Base-by-base conservation (phyloP, 2,888 invertebrate species). In the Corbicula japonica region DNA sequence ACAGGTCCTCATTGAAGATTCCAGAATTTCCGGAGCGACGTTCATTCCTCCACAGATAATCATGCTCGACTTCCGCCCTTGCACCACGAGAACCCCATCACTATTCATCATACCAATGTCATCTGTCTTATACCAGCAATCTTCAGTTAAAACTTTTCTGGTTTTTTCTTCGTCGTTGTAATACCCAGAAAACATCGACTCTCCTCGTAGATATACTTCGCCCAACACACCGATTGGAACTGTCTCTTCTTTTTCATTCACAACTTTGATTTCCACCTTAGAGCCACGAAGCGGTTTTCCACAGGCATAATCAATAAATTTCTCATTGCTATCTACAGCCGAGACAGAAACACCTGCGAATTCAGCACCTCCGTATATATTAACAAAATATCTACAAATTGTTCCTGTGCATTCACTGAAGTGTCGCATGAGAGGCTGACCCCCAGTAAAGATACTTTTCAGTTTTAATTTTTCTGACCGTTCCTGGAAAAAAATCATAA, bases 121-220 rank as follows among this genome's bases (percentile, higher is more conserved):
- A 41, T 73, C 80, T 5, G 80, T 60, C 56, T 48, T 63, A 38
- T 41, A 80, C 80, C 80, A 80, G 6, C 73, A 69, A 28, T 69
- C 73, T 0, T 15, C 34, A n/a, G 68, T 58, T 1, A 62, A 54
- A 8, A 32, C 60, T 12, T 28, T 21, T 2, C 60, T 46, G 10
- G 68, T 80, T 54, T 63, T 72, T 12, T 58, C 62, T 1, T 48
- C 54, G 35, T 72, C 80, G 28, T 76, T 76, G 32, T 26, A 44
- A 32, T 73, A 76, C 6, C 34, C 66, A 10, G 56, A 46, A 26
- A 72, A 73, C 21, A 68, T 28, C 4, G 15, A 21, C 8, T 26
- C 38, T 3, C 23, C 30, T 23, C 62, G 34, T 12, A 80, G 28
- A 35, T 65, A 69, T 30, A 80, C 12, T 56, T 80, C 80, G 3